Evolutionary conservation across 2,888 invertebrate species (phyloP).

Genomic region (Galeopsomyia nigrocyanea): DNA sequence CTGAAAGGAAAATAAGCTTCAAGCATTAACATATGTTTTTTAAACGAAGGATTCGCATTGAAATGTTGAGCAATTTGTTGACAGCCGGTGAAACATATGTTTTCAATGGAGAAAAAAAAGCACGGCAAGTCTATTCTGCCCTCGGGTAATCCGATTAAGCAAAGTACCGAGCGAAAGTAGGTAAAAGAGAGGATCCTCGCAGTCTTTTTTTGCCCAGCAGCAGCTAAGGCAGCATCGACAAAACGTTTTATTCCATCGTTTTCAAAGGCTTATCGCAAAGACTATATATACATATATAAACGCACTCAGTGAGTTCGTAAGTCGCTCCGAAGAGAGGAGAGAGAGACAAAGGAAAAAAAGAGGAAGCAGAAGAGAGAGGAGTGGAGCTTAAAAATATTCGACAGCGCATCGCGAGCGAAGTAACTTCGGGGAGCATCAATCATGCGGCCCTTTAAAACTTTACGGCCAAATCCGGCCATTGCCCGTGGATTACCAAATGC

Average conservation of each 20-base stretch:
- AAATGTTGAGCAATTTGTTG: background rate
- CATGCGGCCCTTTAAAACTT: slow-evolving; percentile 13
- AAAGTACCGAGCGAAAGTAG: slow-evolving; percentile 8
- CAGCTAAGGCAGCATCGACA: background rate
- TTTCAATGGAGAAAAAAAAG: background rate
- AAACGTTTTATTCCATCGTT: slow-evolving; percentile 21
- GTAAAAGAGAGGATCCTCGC: background rate
- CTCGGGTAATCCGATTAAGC: slow-evolving; percentile 22
- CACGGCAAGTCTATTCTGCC: background rate
- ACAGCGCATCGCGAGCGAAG: background rate
- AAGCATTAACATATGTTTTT: too few species aligned
- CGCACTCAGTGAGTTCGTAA: too few species aligned
- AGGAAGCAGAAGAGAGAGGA: too few species aligned
- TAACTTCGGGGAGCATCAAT: slow-evolving; percentile 23
- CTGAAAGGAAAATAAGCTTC: too few species aligned
- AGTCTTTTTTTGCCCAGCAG: background rate
- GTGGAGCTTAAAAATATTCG: too few species aligned
- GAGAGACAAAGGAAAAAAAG: too few species aligned
- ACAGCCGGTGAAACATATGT: background rate
- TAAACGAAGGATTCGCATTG: too few species aligned
- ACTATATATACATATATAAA: too few species aligned
- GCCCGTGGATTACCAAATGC: background rate
- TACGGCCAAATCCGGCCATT: background rate
- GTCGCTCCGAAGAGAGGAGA: too few species aligned
- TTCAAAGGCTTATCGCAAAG: background rate